Percentiles rank a stretch among this genome's conserved stretches.
Evolutionary conservation across 2,888 invertebrate species (phyloP).

Genomic region (Tubulanus polymorphus): DNA sequence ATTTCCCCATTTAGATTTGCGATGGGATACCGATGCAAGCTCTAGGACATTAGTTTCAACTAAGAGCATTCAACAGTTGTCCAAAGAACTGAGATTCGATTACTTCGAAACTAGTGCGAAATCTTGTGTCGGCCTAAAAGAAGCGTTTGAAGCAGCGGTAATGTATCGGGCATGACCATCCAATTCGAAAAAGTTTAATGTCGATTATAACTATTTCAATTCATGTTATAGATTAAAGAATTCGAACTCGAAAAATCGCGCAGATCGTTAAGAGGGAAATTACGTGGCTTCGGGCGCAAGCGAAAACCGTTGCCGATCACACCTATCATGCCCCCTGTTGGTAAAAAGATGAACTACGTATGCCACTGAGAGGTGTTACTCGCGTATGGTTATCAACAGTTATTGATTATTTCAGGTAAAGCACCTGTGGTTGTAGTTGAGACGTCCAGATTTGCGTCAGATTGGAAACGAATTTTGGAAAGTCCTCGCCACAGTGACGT

Average conservation of each 20-base stretch:
- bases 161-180: conserved; percentile 4
- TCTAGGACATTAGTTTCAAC: too few relatives aligned
- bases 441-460: conserved; percentile 37
- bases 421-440: conserved; percentile 41
- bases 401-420: conserved; percentile 26
- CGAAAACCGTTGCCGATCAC: conserved; percentile 22
- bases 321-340: conserved; percentile 46
- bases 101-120: conserved; percentile 41
- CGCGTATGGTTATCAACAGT: too few relatives aligned
- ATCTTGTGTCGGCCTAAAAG: conserved; percentile 27
- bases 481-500: conserved; percentile 37
- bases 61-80: too few relatives aligned
- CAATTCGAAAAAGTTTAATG: background rate
- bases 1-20: too few relatives aligned
- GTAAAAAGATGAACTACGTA: conserved; percentile 25
- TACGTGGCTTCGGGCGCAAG: conserved; percentile 8
- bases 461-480: conserved; percentile 34
- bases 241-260: conserved; percentile 5
- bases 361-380: too few relatives aligned
- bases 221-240: background rate
- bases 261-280: conserved; percentile 2
- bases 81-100: conserved; percentile 22
- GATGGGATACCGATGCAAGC: too few relatives aligned
- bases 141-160: conserved; percentile 36
- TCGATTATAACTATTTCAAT: background rate